These are phyloP conservation scores for Adelphocoris suturalis DNA, from an alignment of 2,888 invertebrate species.

Conservation along the genomic window DNA sequence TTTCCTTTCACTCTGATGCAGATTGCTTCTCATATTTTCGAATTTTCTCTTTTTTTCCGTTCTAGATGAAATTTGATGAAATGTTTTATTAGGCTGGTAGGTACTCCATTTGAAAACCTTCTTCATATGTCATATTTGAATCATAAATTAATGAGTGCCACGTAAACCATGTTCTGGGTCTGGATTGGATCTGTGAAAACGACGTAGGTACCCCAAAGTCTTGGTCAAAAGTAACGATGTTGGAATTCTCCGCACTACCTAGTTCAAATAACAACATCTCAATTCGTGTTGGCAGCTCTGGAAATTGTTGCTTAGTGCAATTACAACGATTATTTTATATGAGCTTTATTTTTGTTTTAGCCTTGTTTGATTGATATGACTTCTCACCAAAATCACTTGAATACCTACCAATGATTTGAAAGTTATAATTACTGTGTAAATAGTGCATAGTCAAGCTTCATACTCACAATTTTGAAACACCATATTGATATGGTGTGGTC, in stretches of 20 bases:
- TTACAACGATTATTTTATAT: neutral
- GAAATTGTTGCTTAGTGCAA: neutral
- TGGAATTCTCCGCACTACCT: neutral
- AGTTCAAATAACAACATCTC: neutral
- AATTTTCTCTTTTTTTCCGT: too few species aligned
- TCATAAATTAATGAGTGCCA: too few species aligned
- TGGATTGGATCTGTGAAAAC: neutral
- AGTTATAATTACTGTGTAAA: constrained; percentile 15
- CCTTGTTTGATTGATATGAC: neutral
- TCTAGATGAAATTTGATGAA: too few species aligned
- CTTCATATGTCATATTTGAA: too few species aligned
- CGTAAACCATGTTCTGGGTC: neutral
- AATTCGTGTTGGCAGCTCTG: neutral
- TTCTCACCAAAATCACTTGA: neutral
- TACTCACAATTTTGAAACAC: constrained; percentile 8
- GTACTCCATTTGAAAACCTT: too few species aligned
- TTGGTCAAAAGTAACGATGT: neutral
- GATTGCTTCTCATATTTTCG: too few species aligned
- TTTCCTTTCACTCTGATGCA: too few species aligned
- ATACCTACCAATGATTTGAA: constrained; percentile 3
- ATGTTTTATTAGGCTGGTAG: too few species aligned
- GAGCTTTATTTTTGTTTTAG: neutral
- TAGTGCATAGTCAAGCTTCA: constrained; percentile 39
- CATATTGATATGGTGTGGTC: neutral
- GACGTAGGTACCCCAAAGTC: neutral